Conservation (phyloP, 2,888 invertebrate species). For the Spodoptera picta region DNA sequence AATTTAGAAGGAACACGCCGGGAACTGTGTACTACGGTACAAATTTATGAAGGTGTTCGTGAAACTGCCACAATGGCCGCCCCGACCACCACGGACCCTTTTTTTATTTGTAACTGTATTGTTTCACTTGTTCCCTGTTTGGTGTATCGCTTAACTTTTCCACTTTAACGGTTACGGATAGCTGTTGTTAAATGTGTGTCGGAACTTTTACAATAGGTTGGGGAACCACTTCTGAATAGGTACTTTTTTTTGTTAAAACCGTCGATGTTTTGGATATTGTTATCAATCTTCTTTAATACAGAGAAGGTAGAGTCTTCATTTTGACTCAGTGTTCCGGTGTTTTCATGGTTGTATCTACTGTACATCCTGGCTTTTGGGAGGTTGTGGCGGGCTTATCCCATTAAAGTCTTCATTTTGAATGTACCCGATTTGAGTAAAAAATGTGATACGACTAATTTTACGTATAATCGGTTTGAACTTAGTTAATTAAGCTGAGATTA, state of each 20-base stretch:
- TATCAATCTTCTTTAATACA: too few species aligned
- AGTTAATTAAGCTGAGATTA: too few species aligned
- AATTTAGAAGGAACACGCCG: slow-evolving; percentile 43
- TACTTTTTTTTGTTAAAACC: neutral
- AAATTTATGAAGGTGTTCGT: slow-evolving; percentile 49
- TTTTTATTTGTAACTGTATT: slow-evolving; percentile 42
- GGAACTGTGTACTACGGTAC: slow-evolving; percentile 19
- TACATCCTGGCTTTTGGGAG: too few species aligned
- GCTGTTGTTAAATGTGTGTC: slow-evolving; percentile 24
- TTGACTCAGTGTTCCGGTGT: too few species aligned
- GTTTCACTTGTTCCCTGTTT: slow-evolving; percentile 40
- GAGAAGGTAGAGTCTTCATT: too few species aligned
- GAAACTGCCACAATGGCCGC: slow-evolving; percentile 15
- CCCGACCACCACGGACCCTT: slow-evolving; percentile 20
- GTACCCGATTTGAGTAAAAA: too few species aligned
- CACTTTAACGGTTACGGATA: slow-evolving; percentile 36
- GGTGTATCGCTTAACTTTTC: slow-evolving; percentile 36
- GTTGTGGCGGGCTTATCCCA: too few species aligned
- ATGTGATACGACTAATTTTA: too few species aligned
- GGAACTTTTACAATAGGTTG: neutral
- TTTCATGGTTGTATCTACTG: too few species aligned
- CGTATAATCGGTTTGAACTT: too few species aligned
- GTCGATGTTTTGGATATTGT: too few species aligned
- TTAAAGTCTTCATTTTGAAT: too few species aligned
- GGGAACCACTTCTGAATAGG: neutral